Evolutionary conservation across 2,113 vertebrate species (phyloP), one percentile per base, ranked within the genome.

Genomic region (Sturnira hondurensis): DNA sequence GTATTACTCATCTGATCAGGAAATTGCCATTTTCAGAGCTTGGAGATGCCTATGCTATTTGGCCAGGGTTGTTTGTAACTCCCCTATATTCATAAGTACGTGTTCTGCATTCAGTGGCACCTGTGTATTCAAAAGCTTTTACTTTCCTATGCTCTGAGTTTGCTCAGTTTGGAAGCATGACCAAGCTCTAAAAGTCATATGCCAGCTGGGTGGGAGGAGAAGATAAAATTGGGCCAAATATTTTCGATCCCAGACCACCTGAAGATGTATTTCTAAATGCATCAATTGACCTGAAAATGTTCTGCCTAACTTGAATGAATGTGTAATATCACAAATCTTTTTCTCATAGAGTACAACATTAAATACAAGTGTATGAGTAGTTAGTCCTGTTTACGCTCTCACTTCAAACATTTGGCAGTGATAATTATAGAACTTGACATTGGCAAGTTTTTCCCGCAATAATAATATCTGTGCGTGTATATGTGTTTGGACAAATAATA

Each of bases 201-300:
- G 95, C 78, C 97, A 97, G 92, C 89, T 97, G 90, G 92, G 58
- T 92, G 71, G 97, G 94, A 96, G 96, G 97, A 97, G 58, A 70
- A 50, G 31, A 92, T 61, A 86, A 95, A 95, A 43, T 14, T 2
- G 33, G 33, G 43, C 38, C 74, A 91, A 61, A 71, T 84, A 86
- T 71, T 77, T 74, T 80, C 74, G n/a, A 95, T 89, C 20, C 76
- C 90, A 77, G 20, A 73, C 22, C 50, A 89, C 89, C 58, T 81
- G 74, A 97, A 97, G 83, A 96, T 84, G 33, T 81, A 94, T 97
- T 95, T 96, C 70, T 96, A 89, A 86, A 65, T 20, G 3, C 54
- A 94, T 41, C 31, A 26, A 16, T 31, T 84, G 38, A 89, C 22
- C 61, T 83, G 63, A 94, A 96, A 94, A 90, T 71, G 36, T 45